Conservation (phyloP, 2,797 vertebrate genomes). For the Eupleurogrammus muticus region DNA sequence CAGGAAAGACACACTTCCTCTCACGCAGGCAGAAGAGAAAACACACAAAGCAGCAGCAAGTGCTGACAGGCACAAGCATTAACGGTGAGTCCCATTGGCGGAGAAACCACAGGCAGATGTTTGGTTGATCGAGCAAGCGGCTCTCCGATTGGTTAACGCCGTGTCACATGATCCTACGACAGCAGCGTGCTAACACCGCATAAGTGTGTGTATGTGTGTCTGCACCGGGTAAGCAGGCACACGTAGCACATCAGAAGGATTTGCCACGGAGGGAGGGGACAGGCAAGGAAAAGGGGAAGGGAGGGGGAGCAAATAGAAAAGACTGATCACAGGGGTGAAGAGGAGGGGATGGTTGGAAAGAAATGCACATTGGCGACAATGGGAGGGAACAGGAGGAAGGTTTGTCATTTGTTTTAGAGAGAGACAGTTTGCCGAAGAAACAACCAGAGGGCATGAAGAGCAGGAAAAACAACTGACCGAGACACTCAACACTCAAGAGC, state of each 20-base stretch:
- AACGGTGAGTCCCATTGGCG: slow-evolving; percentile 76
- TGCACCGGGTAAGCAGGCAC: slow-evolving; percentile 55
- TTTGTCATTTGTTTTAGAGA: slow-evolving; percentile 33
- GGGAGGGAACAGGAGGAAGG: slow-evolving; percentile 15
- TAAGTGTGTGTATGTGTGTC: slow-evolving; percentile 40
- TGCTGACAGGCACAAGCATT: slow-evolving; percentile 51
- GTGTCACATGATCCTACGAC: slow-evolving; percentile 74
- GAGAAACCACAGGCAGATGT: slow-evolving; percentile 66
- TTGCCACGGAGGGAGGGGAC: slow-evolving; percentile 52
- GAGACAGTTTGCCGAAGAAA: slow-evolving; percentile 27
- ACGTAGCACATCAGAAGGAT: slow-evolving; percentile 70
- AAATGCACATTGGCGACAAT: slow-evolving; percentile 3
- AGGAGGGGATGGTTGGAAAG: slow-evolving; percentile 21
- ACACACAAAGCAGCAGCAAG: slow-evolving; percentile 67
- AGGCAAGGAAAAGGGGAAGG: slow-evolving; percentile 18
- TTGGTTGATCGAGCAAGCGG: slow-evolving; percentile 67
- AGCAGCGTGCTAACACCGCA: slow-evolving; percentile 49
- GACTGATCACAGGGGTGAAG: slow-evolving; percentile 41
- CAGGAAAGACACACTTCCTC: slow-evolving; percentile 86
- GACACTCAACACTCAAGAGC: slow-evolving; percentile 5
- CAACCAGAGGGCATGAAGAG: slow-evolving; percentile 18
- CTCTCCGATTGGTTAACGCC: slow-evolving; percentile 67
- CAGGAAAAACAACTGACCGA: slow-evolving; percentile 9
- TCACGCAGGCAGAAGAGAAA: slow-evolving; percentile 71
- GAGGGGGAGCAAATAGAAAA: slow-evolving; percentile 36